phyloP scores from a whole-genome alignment of 2,113 vertebrate genomes.

The Hemiprocne comata region DNA sequence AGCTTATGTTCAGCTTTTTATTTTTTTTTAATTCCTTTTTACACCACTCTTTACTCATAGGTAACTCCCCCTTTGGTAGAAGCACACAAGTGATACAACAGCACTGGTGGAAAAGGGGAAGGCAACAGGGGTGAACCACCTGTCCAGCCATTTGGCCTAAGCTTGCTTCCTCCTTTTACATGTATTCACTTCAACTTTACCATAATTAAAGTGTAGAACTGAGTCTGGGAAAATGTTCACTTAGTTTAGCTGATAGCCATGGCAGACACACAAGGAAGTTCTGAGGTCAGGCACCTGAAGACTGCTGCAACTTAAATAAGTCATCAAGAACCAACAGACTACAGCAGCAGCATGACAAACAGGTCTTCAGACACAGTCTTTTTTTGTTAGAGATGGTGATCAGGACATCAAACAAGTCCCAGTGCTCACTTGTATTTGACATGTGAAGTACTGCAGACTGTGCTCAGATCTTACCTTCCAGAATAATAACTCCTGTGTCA shows the following conservation, averaged over 20 bases:
- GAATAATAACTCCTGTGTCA: constrained; percentile 90
- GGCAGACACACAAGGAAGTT: neutral
- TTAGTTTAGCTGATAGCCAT: neutral
- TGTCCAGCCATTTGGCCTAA: neutral
- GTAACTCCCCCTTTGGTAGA: neutral
- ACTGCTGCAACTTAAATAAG: neutral
- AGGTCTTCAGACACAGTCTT: neutral
- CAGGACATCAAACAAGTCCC: neutral
- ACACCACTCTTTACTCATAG: neutral
- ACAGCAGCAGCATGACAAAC: neutral
- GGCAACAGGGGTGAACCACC: rapidly evolving
- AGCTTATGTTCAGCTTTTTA: neutral
- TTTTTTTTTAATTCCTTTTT: neutral
- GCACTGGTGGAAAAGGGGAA: neutral
- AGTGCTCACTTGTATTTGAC: neutral
- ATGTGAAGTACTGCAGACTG: neutral
- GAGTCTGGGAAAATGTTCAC: neutral
- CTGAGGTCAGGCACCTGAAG: neutral
- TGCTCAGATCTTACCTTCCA: constrained; percentile 87
- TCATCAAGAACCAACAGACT: neutral
- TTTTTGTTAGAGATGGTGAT: neutral
- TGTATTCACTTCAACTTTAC: neutral
- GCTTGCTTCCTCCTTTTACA: neutral
- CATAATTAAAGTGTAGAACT: neutral
- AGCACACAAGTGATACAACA: neutral